Base-by-base conservation (phyloP, 1,140 invertebrate genomes). In the Lepidotrigona ventralis region DNA sequence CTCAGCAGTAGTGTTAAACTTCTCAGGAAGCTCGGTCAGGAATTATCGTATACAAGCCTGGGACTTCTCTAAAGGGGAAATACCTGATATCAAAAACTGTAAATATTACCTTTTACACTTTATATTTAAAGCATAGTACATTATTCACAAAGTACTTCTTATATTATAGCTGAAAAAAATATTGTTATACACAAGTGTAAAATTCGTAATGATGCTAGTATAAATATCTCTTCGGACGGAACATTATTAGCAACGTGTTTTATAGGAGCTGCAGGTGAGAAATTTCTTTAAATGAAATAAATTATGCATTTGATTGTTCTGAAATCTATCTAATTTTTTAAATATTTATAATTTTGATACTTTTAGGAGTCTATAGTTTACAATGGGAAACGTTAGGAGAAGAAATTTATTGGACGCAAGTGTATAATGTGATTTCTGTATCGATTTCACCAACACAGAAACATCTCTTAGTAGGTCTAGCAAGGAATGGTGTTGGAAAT, bases 161-260 rank as follows among this genome's bases (percentile, higher is more conserved):
- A 39, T 76, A 17, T 81, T 95, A 19, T 88, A 97, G 97, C 95
- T 88, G 93, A 95, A 72, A 96, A 96, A 84, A 98, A 98, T 92
- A 93, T 98, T 63, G 96, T 98, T 15, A 97, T 98, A 8, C 94
- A 95, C 58, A 96, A 97, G 90, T 98, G 97, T 92, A 97, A 96
- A 91, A 97, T 98, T 68, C 97, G 98, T 89, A 98, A 98, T 90
- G 97, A 98, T 92, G 97, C 97, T 2, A 98, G 97, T 92, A 96
- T 98, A 83, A 97, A 98, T 91, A 96, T 98, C 82, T 98, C 97
- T 1, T 95, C 95, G 51, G 97, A 98, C 93, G 97, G 97, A 12
- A 95, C 95, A n/a, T 93, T 97, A 51, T 93, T 98, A 53, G 97
- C 97, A 4, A 96, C 97, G 94, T 94, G 93, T 95, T 73, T 95